phyloP scores from a whole-genome alignment of 2,113 vertebrate genomes.

The Channa argus region DNA sequence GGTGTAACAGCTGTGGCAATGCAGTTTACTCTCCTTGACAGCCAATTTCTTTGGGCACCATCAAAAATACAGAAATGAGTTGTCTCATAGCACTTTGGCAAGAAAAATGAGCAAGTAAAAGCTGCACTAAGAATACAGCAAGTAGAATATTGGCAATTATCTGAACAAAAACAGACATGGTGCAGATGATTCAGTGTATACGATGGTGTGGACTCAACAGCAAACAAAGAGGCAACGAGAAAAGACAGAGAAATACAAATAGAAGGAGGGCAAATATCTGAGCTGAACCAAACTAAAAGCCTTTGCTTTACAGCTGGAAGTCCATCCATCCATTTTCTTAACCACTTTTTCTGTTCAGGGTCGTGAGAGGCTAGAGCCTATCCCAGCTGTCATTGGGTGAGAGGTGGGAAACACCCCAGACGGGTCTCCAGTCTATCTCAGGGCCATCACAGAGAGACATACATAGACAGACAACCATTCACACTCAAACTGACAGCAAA shows the following conservation, averaged over 20 bases:
- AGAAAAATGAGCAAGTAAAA: conserved; percentile 4
- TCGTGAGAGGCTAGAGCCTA: too few relatives aligned
- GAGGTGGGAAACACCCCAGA: too few relatives aligned
- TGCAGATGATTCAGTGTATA: neutral
- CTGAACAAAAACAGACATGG: conserved; percentile 5
- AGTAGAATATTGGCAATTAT: neutral
- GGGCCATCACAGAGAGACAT: too few relatives aligned
- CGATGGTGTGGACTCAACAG: neutral
- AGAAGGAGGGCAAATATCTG: neutral
- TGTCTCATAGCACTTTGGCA: neutral
- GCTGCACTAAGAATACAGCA: conserved; percentile 4
- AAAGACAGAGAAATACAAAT: neutral
- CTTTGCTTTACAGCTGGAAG: neutral
- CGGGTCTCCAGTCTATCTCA: too few relatives aligned
- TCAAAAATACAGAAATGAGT: conserved; percentile 4
- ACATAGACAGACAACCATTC: too few relatives aligned
- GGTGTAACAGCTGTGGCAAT: conserved; percentile 5
- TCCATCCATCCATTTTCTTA: too few relatives aligned
- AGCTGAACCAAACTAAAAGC: neutral
- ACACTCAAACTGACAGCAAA: too few relatives aligned
- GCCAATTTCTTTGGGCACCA: conserved; percentile 12
- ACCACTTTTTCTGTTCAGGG: too few relatives aligned
- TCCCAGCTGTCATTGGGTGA: too few relatives aligned
- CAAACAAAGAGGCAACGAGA: neutral
- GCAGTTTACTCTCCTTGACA: conserved; percentile 28